Evolutionary conservation across 2,797 vertebrate genomes (phyloP), one percentile per base, ranked within the genome.

Genomic region (Liasis olivaceus): DNA sequence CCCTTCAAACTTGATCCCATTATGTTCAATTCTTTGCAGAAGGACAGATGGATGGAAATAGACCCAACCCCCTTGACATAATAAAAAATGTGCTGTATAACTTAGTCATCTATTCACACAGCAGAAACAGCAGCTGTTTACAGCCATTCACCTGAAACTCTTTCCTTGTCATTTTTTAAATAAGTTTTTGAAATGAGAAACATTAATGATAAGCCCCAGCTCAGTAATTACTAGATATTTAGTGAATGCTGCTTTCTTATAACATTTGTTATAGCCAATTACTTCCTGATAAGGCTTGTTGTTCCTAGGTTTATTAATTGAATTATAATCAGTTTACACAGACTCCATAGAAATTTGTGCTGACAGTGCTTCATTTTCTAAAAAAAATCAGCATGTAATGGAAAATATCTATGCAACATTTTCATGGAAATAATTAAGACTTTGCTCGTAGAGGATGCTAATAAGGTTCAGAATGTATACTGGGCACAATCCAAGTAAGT

Each of bases 201-300:
- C 6, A 51, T 62, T 85, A 60, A 2, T 90, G 58, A 59, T 92
- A 94, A 93, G 17, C 15, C 2, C 14, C 92, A 92, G 91, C 17
- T 77, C 12, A 15, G 93, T 95, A 93, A 93, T 90, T 42, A 88
- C 22, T 91, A 62, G 66, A 13, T 85, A 84, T 60, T 92, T 92
- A 84, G 26, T 62, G 89, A 92, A 93, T 59, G 60, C n/a, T 84
- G 88, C 60, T 56, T 87, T 95, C 88, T 91, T 87, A 77, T 24
- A 64, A 88, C 28, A 77, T 84, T 92, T 89, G 14, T 92, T 94
- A 93, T 91, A 91, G n/a, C 90, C 36, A 93, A 88, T 94, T 96
- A 86, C 0, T 54, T 47, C n/a, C 72, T 92, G 88, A 94, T 94
- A 94, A 94, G 89, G 84, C 36, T 36, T 92, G 2, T 6, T 94